These are phyloP conservation scores for Plestiodon gilberti DNA, from an alignment of 2,113 vertebrate genomes.

Conservation along the genomic window DNA sequence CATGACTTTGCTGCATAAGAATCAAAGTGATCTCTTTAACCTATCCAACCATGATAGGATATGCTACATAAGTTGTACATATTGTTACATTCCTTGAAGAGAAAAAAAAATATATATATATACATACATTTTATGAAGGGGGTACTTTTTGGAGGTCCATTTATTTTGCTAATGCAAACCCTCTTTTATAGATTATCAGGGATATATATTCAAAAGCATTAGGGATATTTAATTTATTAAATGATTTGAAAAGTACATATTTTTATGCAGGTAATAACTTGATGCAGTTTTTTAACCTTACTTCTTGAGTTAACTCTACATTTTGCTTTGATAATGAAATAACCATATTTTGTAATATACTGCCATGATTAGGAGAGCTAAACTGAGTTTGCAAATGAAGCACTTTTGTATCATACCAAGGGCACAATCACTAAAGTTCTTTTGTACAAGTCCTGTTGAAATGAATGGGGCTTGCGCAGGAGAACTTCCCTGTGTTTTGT, in stretches of 20 bases:
- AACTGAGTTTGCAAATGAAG: slow-evolving; percentile 75
- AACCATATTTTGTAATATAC: slow-evolving; percentile 77
- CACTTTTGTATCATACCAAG: slow-evolving; percentile 73
- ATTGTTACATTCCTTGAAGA: slow-evolving; percentile 83
- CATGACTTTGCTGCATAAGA: slow-evolving; percentile 67
- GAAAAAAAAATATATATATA: slow-evolving; percentile 73
- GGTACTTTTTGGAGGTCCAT: slow-evolving; percentile 78
- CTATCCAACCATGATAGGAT: slow-evolving; percentile 78
- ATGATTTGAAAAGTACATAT: slow-evolving; percentile 83
- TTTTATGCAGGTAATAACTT: slow-evolving; percentile 83
- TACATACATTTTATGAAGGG: slow-evolving; percentile 84
- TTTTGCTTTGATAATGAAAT: slow-evolving; percentile 78
- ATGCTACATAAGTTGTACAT: slow-evolving; percentile 79
- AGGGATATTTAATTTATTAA: slow-evolving; percentile 85
- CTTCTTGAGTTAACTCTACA: slow-evolving; percentile 80
- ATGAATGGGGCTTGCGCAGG: background rate
- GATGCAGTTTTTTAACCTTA: slow-evolving; percentile 75
- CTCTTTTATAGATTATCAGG: slow-evolving; percentile 86
- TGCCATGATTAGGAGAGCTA: slow-evolving; percentile 72
- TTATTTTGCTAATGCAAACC: slow-evolving; percentile 84
- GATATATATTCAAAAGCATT: slow-evolving; percentile 71
- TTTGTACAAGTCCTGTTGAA: background rate
- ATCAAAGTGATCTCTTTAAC: slow-evolving; percentile 66
- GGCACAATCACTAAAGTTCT: background rate
- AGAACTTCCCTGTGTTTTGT: background rate